Evolutionary conservation across 2,797 vertebrate genomes (phyloP).

Genomic region (Lutjanus argentimaculatus): DNA sequence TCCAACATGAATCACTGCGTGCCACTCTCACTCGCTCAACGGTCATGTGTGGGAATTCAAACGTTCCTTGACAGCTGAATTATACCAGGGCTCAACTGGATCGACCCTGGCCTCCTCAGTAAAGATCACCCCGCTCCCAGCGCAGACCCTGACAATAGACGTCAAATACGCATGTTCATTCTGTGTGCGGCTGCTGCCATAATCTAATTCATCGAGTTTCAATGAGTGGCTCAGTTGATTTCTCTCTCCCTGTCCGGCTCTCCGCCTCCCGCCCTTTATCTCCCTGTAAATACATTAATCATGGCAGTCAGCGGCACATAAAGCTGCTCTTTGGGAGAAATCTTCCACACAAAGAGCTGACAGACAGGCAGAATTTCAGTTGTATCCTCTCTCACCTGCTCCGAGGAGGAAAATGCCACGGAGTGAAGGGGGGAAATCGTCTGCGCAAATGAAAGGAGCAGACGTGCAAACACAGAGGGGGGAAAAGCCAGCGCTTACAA

Average conservation of each 20-base stretch:
- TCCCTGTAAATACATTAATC: constrained; percentile 60
- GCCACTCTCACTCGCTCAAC: constrained; percentile 33
- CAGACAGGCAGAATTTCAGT: constrained; percentile 18
- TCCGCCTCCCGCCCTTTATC: constrained; percentile 33
- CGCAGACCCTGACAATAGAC: constrained; percentile 32
- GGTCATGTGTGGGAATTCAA: constrained; percentile 25
- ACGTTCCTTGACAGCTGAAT: constrained; percentile 56
- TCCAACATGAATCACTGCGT: neutral
- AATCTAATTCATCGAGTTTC: constrained; percentile 67
- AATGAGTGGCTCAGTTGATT: constrained; percentile 32
- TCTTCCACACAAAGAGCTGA: constrained; percentile 40
- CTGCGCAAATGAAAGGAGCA: constrained; percentile 22
- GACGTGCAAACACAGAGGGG: neutral
- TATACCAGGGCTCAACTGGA: constrained; percentile 20
- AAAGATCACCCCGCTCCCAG: neutral
- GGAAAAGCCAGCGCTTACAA: constrained; percentile 7
- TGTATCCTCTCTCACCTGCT: constrained; percentile 42
- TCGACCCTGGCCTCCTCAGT: constrained; percentile 3
- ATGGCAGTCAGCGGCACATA: constrained; percentile 9
- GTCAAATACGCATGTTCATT: constrained; percentile 63
- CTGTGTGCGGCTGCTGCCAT: constrained; percentile 41
- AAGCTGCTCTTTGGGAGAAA: constrained; percentile 43
- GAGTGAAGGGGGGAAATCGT: neutral
- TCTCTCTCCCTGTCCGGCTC: constrained; percentile 25
- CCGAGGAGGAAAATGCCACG: constrained; percentile 12